Base-by-base conservation (phyloP, 2,888 invertebrate species). In the Leucophora obtusa region DNA sequence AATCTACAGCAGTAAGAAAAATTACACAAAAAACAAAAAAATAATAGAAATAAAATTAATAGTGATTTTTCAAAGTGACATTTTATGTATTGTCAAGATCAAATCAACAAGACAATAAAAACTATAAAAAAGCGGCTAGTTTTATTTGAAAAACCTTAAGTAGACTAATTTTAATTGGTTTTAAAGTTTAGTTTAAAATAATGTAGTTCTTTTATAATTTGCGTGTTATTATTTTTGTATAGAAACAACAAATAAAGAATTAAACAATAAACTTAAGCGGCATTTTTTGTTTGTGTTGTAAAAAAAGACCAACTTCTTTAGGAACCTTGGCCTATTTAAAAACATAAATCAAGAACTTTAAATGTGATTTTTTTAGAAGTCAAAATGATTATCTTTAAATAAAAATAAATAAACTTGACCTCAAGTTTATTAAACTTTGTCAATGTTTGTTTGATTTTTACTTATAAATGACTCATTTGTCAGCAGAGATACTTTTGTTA, bases 1-100 rank as follows among this genome's bases (percentile, higher is more conserved):
- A 85, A 85, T 85, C 85, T 84, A 83, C 73, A 80, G 84, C 83
- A 83, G 75, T 77, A 77, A 69, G 77, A 80, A 63, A 70, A n/a
- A 63, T 24, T 50, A 6, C 10, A 69, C 38, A 60, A 68, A 9
- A 33, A 0, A 51, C 3, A 65, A 81, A 82, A 65, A 81, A 82
- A 74, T 28, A 72, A 69, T 59, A 69, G n/a, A 24, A 76, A 77
- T 70, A 66, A 74, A 74, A 81, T 81, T 66, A 74, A 74, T 56
- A 65, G 76, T 70, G 65, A 81, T 73, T 77, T 76, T 81, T 81
- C 76, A 81, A 77, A 77, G 73, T 77, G 77, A 77, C 77, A 70
- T 77, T 77, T 77, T 62, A 60, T 71, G 63, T 81, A 74, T 77
- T 81, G 77, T 77, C 77, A 81, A 77, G 81, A 81, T 81, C 77